Conservation (phyloP, 2,888 invertebrate genomes). For the Parnassius orleans region DNA sequence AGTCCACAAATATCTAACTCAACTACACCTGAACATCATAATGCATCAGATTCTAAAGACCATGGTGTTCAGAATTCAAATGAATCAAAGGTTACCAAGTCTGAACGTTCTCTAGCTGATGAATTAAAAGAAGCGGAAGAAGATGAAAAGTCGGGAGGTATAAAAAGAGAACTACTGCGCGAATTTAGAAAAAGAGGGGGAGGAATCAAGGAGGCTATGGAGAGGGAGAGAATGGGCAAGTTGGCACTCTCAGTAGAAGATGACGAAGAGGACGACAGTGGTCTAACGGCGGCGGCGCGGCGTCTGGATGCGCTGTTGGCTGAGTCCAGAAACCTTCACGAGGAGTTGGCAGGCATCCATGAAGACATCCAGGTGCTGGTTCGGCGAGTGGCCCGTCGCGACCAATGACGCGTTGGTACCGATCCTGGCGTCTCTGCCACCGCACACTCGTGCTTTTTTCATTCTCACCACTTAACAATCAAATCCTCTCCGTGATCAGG, state of each 20-base stretch:
- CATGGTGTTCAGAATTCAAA: slow-evolving; percentile 18
- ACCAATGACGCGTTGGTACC: slow-evolving; percentile 73
- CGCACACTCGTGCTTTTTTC: slow-evolving; percentile 23
- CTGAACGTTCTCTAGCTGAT: slow-evolving; percentile 62
- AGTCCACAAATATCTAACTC: slow-evolving; percentile 46
- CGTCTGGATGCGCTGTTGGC: slow-evolving; percentile 67
- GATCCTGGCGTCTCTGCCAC: slow-evolving; percentile 41
- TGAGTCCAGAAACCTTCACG: slow-evolving; percentile 69
- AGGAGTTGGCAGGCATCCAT: slow-evolving; percentile 71
- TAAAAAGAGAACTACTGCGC: slow-evolving; percentile 44
- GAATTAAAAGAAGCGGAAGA: slow-evolving; percentile 70
- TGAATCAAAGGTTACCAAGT: slow-evolving; percentile 33
- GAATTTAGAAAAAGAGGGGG: slow-evolving; percentile 51
- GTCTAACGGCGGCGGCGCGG: slow-evolving; percentile 61
- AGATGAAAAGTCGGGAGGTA: slow-evolving; percentile 45
- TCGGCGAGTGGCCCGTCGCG: slow-evolving; percentile 63
- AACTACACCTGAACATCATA: slow-evolving; percentile 45
- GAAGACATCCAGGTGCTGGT: slow-evolving; percentile 79
- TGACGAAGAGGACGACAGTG: slow-evolving; percentile 55
- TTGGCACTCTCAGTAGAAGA: slow-evolving; percentile 72
- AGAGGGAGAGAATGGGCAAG: slow-evolving; percentile 65
- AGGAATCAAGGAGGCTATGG: slow-evolving; percentile 53
- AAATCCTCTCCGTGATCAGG: not conserved
- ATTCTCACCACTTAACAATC: not conserved
- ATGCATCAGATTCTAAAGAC: slow-evolving; percentile 27